Percentiles rank a stretch among this genome's conserved stretches.
These are phyloP conservation scores for Lasioglossum baleicum DNA, from an alignment of 1,140 invertebrate genomes.

Conservation along the genomic window DNA sequence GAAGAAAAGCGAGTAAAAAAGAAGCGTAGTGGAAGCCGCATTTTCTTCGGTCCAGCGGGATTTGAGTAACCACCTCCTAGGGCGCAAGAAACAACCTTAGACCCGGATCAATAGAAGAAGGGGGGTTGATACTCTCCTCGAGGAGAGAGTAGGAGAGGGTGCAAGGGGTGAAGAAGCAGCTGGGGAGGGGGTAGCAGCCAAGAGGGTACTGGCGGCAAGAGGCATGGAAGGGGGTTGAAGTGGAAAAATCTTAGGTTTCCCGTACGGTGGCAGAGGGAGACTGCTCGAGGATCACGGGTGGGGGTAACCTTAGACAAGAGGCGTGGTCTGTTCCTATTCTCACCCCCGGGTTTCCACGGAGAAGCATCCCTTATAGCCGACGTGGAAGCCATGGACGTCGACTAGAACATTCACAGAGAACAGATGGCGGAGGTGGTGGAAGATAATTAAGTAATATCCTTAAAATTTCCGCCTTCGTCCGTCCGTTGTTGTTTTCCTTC, in stretches of 20 bases:
- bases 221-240: slow-evolving; percentile 62
- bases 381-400: slow-evolving; percentile 60
- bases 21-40: slow-evolving; percentile 19
- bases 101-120: slow-evolving; percentile 76
- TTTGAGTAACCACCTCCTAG: slow-evolving; percentile 55
- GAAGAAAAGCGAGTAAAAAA: slow-evolving; percentile 8
- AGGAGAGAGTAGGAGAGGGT: slow-evolving; percentile 59
- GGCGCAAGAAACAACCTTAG: slow-evolving; percentile 76
- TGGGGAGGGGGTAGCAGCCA: slow-evolving; percentile 54
- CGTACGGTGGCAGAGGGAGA: slow-evolving; percentile 57
- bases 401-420: slow-evolving; percentile 51
- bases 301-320: slow-evolving; percentile 79
- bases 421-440: slow-evolving; percentile 49
- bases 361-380: slow-evolving; percentile 65
- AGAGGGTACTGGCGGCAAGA: slow-evolving; percentile 55
- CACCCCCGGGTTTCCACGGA: slow-evolving; percentile 62
- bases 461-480: slow-evolving; percentile 43
- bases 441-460: slow-evolving; percentile 52
- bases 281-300: slow-evolving; percentile 55
- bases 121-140: slow-evolving; percentile 56
- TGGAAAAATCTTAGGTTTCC: slow-evolving; percentile 77
- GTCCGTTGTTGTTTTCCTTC: not conserved
- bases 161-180: slow-evolving; percentile 43
- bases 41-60: slow-evolving; percentile 53
- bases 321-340: slow-evolving; percentile 74